Evolutionary conservation across 2,797 vertebrate species (phyloP), one percentile per base, ranked within the genome.

Genomic region (Sebastes nivosus): DNA sequence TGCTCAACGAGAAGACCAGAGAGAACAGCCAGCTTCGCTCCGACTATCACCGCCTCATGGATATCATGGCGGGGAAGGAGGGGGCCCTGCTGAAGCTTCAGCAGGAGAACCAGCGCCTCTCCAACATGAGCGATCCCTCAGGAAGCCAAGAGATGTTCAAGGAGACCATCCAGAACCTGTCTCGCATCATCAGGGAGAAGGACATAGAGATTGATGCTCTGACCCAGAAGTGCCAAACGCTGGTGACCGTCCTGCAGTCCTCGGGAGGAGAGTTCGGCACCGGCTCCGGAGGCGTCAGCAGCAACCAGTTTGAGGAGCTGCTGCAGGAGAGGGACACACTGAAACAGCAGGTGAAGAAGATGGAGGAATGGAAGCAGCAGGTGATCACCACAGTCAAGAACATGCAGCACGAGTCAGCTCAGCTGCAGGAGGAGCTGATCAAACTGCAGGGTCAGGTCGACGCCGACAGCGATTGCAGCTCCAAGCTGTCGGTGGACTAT

Each of bases 361-460:
- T 99, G 97, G 98, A 99, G 27, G 99, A 99, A 87, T 99, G 99
- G 99, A 99, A 99, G 85, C 97, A 98, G 77, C 99, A 99, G 85
- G 99, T 99, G 65, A 99, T 99, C 90, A 99, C 99, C 13, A 99
- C 98, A 0, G 97, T 99, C 8, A 97, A 97, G 82, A 99, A 99
- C 81, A 99, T 99, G 98, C 97, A 99, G 34, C 98, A 97, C 0
- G 99, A 99, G 92, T 99, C 98, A 0, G 98, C 97, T 12, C 97
- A 99, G 84, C 96, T 99, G 42, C 98, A 99, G 24, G 98, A 98
- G 24, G 98, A 99, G 69, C 95, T 99, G 20, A 92, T 98, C 12
- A 96, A 95, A 10, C 97, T 99, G 30, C 98, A 99, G 85, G 94
- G 96, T 5, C 97, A 98, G 85, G 96, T 99, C 30, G 93, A 95